Base-by-base conservation (phyloP, 2,888 invertebrate species). In the Sphinx pinastri region DNA sequence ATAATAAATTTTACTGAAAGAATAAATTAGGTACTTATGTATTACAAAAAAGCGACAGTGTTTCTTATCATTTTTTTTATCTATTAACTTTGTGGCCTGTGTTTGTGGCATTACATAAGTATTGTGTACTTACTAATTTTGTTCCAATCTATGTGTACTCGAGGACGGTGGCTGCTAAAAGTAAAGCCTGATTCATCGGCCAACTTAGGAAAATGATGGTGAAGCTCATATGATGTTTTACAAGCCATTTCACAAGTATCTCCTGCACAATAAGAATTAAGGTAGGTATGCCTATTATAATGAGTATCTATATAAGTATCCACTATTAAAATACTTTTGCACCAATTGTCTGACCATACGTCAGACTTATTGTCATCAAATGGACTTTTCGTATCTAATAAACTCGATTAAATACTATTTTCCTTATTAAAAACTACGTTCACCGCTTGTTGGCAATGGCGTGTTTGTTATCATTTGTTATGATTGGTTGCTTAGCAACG, bases 181-280 rank as follows among this genome's bases (percentile, higher is more conserved):
- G 94, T 92, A 88, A 96, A 96, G 8, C 96, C 96, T 25, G 96
- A 95, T 79, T 96, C 96, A 82, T 95, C 95, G 6, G 96, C 96
- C 73, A 96, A 87, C 79, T 95, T 95, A 7, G 96, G 95, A 84
- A 96, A 96, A 87, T 96, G 96, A 77, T 95, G 96, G 81, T 96
- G 95, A 87, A 96, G 95, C 78, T 94, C 93, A 77, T 92, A 93
- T 52, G 94, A 90, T 68, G 89, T 88, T 82, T 92, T 93, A 74
- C 84, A 89, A 57, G 93, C 88, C 94, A 94, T 94, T 75, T 59
- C 77, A 1, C 19, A 11, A 11, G 19, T 19, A 16, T 5, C 7
- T 54, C 16, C 55, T 16, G 55, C 19, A 55, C 55, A 38, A 38
- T 38, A 38, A 38, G 5, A 38, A 38, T 38, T 5, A 38, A 38